Base-by-base conservation (phyloP, 2,797 vertebrate genomes). In the Aeoliscus strigatus region DNA sequence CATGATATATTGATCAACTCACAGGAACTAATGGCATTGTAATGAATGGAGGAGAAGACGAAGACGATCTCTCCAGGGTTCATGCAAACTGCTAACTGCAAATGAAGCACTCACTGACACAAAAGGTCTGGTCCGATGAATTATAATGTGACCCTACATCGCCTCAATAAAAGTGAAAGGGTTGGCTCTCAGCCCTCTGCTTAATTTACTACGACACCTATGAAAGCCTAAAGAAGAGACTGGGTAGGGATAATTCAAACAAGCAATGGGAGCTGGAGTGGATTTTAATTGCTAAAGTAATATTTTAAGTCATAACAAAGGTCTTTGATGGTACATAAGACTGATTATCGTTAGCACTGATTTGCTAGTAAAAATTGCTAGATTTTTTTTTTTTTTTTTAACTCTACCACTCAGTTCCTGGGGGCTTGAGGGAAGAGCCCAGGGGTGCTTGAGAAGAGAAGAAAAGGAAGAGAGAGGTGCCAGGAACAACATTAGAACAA, bases 1-100 rank as follows among this genome's bases (percentile, higher is more conserved):
- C 90, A 91, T 94, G 93, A 94, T 94, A 91, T 93, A 93, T 92
- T 92, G 94, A 94, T 94, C 90, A 87, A 88, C 90, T 90, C 85
- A 84, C 84, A 66, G 81, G 88, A 91, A 93, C 90, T 92, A 91
- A 92, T 90, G 84, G 85, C 52, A 77, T 89, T 81, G 89, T 92
- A 91, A 89, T 90, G 91, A 92, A 93, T 88, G 83, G 88, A 89
- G 84, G 82, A 63, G 67, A 73, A 80, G 76, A 63, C 66, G 46
- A 83, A 91, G 87, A 90, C 90, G 91, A 93, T 89, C 88, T 91
- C 90, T 90, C 86, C 82, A 34, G 66, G 82, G 84, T 90, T 83
- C 90, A 84, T 82, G 85, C 89, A 84, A 86, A 87, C 89, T 82
- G 84, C 89, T 83, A 86, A 87, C 88, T 90, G 86, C 89, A 91